Percentiles rank a stretch among this genome's conserved stretches.
phyloP scores from a whole-genome alignment of 2,797 vertebrate genomes.

The Phaenicophaeus curvirostris region DNA sequence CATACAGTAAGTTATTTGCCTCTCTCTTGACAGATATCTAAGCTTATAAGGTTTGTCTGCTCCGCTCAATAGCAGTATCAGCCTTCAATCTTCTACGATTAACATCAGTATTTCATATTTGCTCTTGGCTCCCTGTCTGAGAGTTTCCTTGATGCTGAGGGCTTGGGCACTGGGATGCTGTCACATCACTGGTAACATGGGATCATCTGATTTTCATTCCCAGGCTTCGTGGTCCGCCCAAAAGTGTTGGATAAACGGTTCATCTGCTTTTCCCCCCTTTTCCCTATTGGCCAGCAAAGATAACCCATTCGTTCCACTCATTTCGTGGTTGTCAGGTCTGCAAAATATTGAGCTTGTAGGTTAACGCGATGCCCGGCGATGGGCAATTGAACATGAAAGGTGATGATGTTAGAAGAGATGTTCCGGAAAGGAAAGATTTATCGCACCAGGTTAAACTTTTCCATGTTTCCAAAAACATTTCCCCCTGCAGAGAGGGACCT shows the following conservation, averaged over 20 bases:
- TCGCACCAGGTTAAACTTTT: neutral
- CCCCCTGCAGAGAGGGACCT: neutral
- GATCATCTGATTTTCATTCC: conserved; percentile 20
- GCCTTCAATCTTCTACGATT: conserved; percentile 57
- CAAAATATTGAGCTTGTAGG: accelerated
- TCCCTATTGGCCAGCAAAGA: neutral
- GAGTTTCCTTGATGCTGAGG: neutral
- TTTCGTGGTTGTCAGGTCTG: neutral
- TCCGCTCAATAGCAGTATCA: conserved; percentile 53
- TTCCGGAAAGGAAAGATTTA: neutral
- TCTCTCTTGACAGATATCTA: conserved; percentile 64
- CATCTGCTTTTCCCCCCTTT: neutral
- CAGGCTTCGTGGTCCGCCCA: neutral
- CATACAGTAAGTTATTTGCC: conserved; percentile 66
- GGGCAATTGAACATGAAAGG: neutral
- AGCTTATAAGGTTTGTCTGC: conserved; percentile 78
- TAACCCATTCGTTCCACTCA: neutral
- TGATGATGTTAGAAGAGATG: neutral
- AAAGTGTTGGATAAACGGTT: neutral
- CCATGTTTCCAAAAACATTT: neutral
- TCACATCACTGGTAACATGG: neutral
- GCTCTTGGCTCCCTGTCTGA: conserved; percentile 1
- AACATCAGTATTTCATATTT: neutral
- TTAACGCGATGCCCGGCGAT: accelerated
- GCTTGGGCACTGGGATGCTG: neutral